Percentiles rank a stretch among this genome's conserved stretches.
Evolutionary conservation across 2,888 invertebrate genomes (phyloP).

Genomic region (Apotomis capreana): DNA sequence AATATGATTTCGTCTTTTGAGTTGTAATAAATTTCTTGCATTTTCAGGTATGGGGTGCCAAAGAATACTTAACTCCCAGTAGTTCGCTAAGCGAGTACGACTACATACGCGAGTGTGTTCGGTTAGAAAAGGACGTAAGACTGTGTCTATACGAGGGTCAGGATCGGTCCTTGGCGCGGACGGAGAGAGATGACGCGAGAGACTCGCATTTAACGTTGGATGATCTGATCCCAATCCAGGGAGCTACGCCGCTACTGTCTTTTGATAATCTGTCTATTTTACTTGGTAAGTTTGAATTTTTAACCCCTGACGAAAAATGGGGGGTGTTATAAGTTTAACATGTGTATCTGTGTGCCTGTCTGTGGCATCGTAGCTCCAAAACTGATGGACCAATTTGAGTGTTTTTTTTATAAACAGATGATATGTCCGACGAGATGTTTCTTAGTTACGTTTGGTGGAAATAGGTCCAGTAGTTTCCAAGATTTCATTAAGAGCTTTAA

Average conservation of each 20-base stretch:
- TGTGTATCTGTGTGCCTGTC: too few relatives aligned
- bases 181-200: constrained; percentile 91
- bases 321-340: too few relatives aligned
- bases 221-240: constrained; percentile 89
- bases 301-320: not conserved
- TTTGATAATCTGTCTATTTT: constrained; percentile 93
- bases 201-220: constrained; percentile 90
- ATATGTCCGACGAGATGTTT: too few relatives aligned
- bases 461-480: too few relatives aligned
- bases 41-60: constrained; percentile 90
- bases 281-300: constrained; percentile 84
- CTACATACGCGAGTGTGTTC: constrained; percentile 96
- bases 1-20: not conserved
- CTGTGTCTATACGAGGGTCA: constrained; percentile 86
- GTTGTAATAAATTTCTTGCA: not conserved
- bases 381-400: too few relatives aligned
- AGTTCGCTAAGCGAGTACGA: constrained; percentile 94
- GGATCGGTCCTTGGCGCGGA: constrained; percentile 88
- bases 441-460: too few relatives aligned
- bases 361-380: too few relatives aligned
- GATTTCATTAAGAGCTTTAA: too few relatives aligned
- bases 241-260: constrained; percentile 88
- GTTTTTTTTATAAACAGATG: too few relatives aligned
- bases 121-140: constrained; percentile 94
- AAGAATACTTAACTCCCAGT: constrained; percentile 94